These are phyloP conservation scores for Eurystomus glaucurus DNA, from an alignment of 2,797 vertebrate genomes.

Conservation along the genomic window DNA sequence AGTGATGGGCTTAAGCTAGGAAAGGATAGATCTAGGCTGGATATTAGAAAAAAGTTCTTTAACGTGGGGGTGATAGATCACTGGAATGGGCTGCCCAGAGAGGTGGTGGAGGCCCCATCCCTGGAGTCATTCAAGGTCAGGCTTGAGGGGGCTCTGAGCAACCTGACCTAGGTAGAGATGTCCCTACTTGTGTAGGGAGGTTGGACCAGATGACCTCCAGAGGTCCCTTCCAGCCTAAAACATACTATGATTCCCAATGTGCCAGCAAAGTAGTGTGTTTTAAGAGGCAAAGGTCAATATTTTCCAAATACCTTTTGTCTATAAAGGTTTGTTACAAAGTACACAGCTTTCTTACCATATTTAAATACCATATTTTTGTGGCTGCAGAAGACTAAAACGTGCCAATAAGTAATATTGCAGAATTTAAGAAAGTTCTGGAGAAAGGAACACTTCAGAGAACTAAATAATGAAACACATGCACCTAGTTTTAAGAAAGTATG, in stretches of 20 bases:
- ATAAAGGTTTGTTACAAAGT: neutral
- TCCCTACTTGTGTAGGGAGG: too few relatives aligned
- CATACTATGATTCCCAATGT: fast-evolving
- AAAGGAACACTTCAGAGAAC: neutral
- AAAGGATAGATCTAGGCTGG: too few relatives aligned
- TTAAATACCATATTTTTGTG: neutral
- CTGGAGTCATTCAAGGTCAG: too few relatives aligned
- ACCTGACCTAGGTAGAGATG: too few relatives aligned
- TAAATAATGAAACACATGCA: neutral
- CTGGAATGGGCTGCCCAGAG: too few relatives aligned
- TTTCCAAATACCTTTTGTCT: neutral
- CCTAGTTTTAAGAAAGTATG: neutral
- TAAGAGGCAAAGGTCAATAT: neutral
- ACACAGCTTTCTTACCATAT: neutral
- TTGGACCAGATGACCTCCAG: too few relatives aligned
- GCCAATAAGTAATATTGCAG: neutral
- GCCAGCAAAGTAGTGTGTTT: neutral
- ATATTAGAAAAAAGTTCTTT: too few relatives aligned
- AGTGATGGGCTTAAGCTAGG: too few relatives aligned
- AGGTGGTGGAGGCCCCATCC: too few relatives aligned
- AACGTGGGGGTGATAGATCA: too few relatives aligned
- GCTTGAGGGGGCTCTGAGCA: too few relatives aligned
- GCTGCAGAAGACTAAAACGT: neutral
- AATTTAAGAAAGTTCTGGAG: constrained; percentile 15
- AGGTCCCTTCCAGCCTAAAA: too few relatives aligned